Percentiles rank a stretch among this genome's conserved stretches.
Evolutionary conservation across 2,888 invertebrate genomes (phyloP).

Genomic region (Amphipoea lucens): DNA sequence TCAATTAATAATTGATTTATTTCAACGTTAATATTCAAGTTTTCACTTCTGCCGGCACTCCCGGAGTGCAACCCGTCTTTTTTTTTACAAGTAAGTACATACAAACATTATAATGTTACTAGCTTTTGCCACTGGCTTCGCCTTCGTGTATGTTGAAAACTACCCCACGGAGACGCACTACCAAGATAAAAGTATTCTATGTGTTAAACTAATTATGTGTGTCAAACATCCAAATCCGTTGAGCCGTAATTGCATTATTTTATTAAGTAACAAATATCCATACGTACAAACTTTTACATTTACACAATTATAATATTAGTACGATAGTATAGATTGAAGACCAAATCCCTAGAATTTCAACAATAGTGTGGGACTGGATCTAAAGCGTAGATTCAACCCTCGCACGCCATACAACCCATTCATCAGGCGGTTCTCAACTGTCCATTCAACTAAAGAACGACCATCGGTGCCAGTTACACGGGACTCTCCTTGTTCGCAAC

Average conservation of each 20-base stretch:
- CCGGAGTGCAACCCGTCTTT: too few species aligned
- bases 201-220: background rate
- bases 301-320: background rate
- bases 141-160: background rate
- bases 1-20: too few species aligned
- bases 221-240: background rate
- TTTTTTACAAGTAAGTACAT: background rate
- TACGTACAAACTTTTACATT: background rate
- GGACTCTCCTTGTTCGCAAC: constrained; percentile 18
- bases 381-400: background rate
- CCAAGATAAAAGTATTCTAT: background rate
- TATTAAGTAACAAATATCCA: background rate
- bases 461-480: constrained; percentile 35
- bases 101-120: background rate
- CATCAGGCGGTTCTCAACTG: constrained; percentile 25
- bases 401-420: constrained; percentile 12
- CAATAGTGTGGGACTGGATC: background rate
- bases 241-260: background rate
- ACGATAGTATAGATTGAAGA: background rate
- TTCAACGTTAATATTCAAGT: too few species aligned
- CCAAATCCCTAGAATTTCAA: background rate
- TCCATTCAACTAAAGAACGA: constrained; percentile 29
- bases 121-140: background rate
- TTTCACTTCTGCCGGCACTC: too few species aligned
- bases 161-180: background rate